Base-by-base conservation (phyloP, 2,113 vertebrate species). In the Pachypanchax playfairii region DNA sequence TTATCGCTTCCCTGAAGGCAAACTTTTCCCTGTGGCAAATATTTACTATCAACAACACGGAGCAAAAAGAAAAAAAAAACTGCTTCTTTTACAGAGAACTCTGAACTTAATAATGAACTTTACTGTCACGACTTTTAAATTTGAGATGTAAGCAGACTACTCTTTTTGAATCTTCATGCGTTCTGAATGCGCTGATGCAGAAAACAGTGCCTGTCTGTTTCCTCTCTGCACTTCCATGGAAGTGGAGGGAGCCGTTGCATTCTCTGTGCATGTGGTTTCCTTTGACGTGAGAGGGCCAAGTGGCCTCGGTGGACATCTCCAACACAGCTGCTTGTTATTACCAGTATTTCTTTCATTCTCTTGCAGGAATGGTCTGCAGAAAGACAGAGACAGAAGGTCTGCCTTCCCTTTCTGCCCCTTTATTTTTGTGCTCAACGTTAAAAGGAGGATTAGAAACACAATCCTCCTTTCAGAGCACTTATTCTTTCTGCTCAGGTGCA, bases 201-300 rank as follows among this genome's bases (percentile, higher is more conserved):
- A 48, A 54, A 46, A 28, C 47, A 12, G 44, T 43, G 48, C 48
- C 53, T 46, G 47, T 42, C 54, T 75, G 68, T 74, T 82, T 44
- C 21, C 46, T 41, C 31, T 28, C 47, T 58, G 43, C 2, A 58
- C 86, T 90, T 84, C 81, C 73, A 85, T 83, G 82, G 74, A 83
- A 70, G 54, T 54, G 52, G 46, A 28, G 36, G 44, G 48, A 52
- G 50, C 67, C 67, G 59, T 43, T 69, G 56, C 18, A 15, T 35
- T 53, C 54, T 60, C 54, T 3, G 3, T 44, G 36, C 31, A 2
- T 67, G 54, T 7, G 70, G 76, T 77, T 81, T 87, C 41, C 46
- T 55, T 39, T 81, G 72, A 81, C 51, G 64, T 46, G 25, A 81
- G 73, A 39, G 51, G 38, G 65, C 61, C 38, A 61, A 65, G 53